Evolutionary conservation across 2,797 vertebrate genomes (phyloP).

Genomic region (Galagoides demidoff): DNA sequence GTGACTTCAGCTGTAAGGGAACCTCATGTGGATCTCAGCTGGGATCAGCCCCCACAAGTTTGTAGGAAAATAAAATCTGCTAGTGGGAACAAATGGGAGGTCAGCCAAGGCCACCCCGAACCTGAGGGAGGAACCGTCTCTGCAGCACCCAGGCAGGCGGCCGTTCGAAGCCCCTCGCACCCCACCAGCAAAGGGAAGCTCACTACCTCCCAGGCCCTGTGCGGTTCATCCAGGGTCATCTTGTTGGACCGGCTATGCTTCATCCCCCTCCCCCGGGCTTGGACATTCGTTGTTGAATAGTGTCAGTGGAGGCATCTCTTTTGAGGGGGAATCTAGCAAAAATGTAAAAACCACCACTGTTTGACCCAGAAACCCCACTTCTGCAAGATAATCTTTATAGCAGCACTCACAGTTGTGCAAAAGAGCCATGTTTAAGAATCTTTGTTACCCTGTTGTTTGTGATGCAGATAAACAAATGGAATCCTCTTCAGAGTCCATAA

Average conservation of each 20-base stretch:
- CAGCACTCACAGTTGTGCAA: background rate
- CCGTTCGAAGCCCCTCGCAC: background rate
- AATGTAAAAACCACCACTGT: background rate
- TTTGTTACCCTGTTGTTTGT: background rate
- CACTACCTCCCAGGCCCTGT: background rate
- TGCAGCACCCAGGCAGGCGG: rapidly evolving
- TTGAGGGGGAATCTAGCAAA: background rate
- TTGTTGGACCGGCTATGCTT: rapidly evolving
- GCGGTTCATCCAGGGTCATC: background rate
- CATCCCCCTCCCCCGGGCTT: too few relatives aligned
- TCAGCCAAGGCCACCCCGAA: background rate
- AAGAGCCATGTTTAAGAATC: background rate
- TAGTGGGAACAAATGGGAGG: background rate
- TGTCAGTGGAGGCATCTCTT: background rate
- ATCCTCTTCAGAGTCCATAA: background rate
- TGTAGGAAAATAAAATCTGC: background rate
- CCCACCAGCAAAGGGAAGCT: background rate
- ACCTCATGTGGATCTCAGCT: background rate
- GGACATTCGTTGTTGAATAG: background rate
- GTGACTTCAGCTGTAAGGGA: background rate
- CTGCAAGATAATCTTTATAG: background rate
- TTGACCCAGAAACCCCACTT: background rate
- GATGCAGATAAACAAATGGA: too few relatives aligned
- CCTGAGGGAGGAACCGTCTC: background rate
- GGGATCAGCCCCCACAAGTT: background rate